Evolutionary conservation across 2,797 vertebrate species (phyloP), one percentile per base, ranked within the genome.

Genomic region (Mormyrops attenuatus): DNA sequence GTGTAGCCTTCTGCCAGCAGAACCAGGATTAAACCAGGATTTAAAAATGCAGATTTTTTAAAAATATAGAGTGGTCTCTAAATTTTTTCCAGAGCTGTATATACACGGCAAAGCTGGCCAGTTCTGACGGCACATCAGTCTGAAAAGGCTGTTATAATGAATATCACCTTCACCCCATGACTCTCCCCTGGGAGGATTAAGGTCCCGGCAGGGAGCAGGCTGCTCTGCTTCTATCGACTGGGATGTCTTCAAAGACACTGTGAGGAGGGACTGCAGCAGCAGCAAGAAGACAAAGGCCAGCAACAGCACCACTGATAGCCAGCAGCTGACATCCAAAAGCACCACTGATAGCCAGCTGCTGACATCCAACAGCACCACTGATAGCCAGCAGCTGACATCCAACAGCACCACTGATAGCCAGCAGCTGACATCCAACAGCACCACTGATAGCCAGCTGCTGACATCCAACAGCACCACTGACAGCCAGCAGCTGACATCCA

Each of bases 181-280:
- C 66, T 17, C 66, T 38, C 66, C 11, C 30, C 30, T 69, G 30
- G n/a, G 77, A 77, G 47, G 30, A 57, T 34, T 22, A 53, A 53
- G 49, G n/a, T 30, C 57, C 11, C 2, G 0, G 52, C 63, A 53
- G 30, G 55, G 49, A 17, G 88, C 86, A 22, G 57, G 15, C 11
- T 47, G n/a, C 6, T 66, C 60, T 50, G 73, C 88, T 49, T 44
- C 84, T 20, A 5, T 69, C 38, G 0, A 60, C 69, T 77, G n/a
- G 55, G 44, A 73, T 15, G 52, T 90, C 90, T 89, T 89, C 20
- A n/a, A n/a, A 38, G 69, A 84, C 1, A 82, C 44, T 15, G 55
- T n/a, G 34, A 89, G 50, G 34, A 90, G 53, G 41, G 50, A 47
- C 11, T 47, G 11, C 13, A 73, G 22, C 41, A 87, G 44, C 11